phyloP scores from a whole-genome alignment of 2,797 vertebrate species.

The Peromyscus attwateri region DNA sequence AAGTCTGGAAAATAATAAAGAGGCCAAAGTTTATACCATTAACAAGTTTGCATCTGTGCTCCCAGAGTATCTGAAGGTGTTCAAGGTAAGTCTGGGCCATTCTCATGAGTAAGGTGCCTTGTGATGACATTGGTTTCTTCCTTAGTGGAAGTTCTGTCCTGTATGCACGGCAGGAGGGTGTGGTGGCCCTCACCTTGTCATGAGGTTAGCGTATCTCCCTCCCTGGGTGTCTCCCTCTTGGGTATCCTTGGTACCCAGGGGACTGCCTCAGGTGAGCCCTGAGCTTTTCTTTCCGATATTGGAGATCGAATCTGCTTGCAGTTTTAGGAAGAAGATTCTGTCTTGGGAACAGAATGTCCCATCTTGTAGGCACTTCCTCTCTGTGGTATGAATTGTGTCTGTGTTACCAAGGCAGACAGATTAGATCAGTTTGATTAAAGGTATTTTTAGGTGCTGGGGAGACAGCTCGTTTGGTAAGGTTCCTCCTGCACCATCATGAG shows the following conservation, averaged over 20 bases:
- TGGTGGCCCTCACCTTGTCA: background rate
- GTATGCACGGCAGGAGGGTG: background rate
- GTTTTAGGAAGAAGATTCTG: background rate
- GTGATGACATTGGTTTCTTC: background rate
- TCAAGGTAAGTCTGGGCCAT: slow-evolving; percentile 90
- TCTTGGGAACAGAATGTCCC: background rate
- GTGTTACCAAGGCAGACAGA: background rate
- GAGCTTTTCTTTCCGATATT: background rate
- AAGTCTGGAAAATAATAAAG: slow-evolving; percentile 91
- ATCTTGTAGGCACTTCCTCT: background rate
- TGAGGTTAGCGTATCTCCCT: background rate
- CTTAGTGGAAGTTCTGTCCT: background rate
- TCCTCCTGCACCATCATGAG: too few species aligned
- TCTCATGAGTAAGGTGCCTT: background rate
- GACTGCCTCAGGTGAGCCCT: background rate
- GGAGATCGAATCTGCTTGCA: background rate
- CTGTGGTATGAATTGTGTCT: background rate
- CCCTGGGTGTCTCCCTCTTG: background rate
- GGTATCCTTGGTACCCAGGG: background rate
- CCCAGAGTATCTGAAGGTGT: slow-evolving; percentile 93
- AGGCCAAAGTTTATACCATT: slow-evolving; percentile 91
- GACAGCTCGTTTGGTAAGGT: background rate
- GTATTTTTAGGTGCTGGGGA: background rate
- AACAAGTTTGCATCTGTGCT: slow-evolving; percentile 94
- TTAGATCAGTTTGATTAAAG: background rate